A percentile compares a stretch with the other conserved stretches of the same genome.
These are phyloP conservation scores for Leiothrix lutea DNA, from an alignment of 2,113 vertebrate genomes.

Conservation along the genomic window DNA sequence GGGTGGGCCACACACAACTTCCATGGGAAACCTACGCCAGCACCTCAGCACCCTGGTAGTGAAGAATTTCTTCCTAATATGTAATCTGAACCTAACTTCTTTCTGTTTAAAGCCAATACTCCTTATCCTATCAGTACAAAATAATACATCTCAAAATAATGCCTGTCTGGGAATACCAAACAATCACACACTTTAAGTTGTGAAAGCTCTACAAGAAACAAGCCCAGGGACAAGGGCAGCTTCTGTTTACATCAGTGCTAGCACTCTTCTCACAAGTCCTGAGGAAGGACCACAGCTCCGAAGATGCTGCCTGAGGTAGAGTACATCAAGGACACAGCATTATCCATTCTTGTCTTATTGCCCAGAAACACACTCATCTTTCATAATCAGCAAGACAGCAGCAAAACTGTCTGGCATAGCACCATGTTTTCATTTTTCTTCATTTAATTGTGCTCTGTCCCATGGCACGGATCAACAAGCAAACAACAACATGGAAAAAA, in stretches of 20 bases:
- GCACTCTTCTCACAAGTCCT: background rate
- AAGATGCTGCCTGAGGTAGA: background rate
- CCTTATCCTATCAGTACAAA: background rate
- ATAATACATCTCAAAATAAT: background rate
- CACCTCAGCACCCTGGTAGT: background rate
- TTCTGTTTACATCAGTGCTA: background rate
- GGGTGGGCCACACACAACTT: background rate
- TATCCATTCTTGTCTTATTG: slow-evolving; percentile 36
- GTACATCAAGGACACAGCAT: background rate
- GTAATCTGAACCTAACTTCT: background rate
- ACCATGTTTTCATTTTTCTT: slow-evolving; percentile 50
- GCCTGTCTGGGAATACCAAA: background rate
- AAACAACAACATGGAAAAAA: slow-evolving; percentile 19
- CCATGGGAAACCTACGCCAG: background rate
- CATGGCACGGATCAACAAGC: background rate
- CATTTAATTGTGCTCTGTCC: slow-evolving; percentile 24
- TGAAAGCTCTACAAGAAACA: background rate
- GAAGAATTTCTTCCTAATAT: background rate
- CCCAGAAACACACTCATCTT: slow-evolving; percentile 48
- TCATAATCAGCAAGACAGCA: slow-evolving; percentile 52
- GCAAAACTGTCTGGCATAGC: slow-evolving; percentile 38
- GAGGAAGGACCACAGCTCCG: background rate
- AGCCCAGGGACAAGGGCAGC: background rate
- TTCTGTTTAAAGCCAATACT: background rate
- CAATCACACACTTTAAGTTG: rapidly evolving